A percentile compares a stretch with the other conserved stretches of the same genome.
These are phyloP conservation scores for Drosophila navojoa DNA, from an alignment of 1,140 invertebrate genomes.

Conservation along the genomic window DNA sequence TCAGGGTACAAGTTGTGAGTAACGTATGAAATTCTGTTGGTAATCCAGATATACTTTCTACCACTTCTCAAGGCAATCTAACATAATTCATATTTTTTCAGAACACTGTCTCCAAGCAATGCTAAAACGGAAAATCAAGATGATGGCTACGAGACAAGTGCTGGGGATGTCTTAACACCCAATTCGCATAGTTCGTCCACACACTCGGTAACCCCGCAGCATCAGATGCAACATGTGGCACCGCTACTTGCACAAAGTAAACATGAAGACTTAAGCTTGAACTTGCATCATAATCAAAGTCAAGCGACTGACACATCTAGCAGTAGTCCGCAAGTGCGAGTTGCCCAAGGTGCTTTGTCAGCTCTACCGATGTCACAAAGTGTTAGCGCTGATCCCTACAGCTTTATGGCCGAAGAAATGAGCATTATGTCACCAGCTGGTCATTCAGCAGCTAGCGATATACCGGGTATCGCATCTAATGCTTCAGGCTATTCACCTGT, in stretches of 20 bases:
- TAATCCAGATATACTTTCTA: neutral
- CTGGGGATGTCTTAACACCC: slow-evolving; percentile 88
- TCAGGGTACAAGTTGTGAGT: slow-evolving; percentile 72
- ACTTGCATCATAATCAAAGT: slow-evolving; percentile 7
- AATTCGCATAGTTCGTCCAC: slow-evolving; percentile 86
- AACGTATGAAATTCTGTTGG: slow-evolving; percentile 26
- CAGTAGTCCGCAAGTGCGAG: slow-evolving; percentile 29
- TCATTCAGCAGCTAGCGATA: slow-evolving; percentile 15
- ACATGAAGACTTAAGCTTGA: slow-evolving; percentile 46
- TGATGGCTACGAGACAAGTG: slow-evolving; percentile 94
- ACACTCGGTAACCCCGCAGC: slow-evolving; percentile 84
- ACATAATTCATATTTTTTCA: slow-evolving; percentile 18
- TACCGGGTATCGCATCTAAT: slow-evolving; percentile 7
- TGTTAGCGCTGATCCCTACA: slow-evolving; percentile 46
- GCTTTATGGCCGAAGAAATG: slow-evolving; percentile 61
- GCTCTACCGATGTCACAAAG: slow-evolving; percentile 11
- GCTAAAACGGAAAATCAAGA: slow-evolving; percentile 90
- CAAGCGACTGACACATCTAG: slow-evolving; percentile 11
- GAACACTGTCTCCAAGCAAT: slow-evolving; percentile 85
- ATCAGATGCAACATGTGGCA: slow-evolving; percentile 59
- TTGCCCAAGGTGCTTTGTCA: neutral
- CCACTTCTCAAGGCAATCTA: neutral
- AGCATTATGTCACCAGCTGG: slow-evolving; percentile 42
- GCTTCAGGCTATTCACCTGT: slow-evolving; percentile 25
- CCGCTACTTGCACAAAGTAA: slow-evolving; percentile 35